A percentile compares a stretch with the other conserved stretches of the same genome.
These are phyloP conservation scores for Ailurus styani DNA, from an alignment of 2,113 vertebrate genomes.

Conservation along the genomic window DNA sequence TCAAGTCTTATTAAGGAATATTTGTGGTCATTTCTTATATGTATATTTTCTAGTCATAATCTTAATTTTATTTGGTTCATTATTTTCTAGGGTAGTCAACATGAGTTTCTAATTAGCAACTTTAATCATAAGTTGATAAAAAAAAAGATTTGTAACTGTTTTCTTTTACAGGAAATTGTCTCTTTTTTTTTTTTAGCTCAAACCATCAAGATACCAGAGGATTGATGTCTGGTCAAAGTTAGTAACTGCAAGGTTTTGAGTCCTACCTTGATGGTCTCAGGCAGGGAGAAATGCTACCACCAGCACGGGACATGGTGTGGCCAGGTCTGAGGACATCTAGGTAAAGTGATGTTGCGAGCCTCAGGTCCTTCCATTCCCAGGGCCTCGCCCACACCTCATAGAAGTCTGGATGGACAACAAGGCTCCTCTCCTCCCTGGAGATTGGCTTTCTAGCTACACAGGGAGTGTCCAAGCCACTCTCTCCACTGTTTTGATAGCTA, in stretches of 20 bases:
- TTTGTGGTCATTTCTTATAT: not conserved
- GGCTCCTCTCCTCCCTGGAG: not conserved
- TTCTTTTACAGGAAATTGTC: not conserved
- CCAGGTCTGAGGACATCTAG: not conserved
- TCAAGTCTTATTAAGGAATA: not conserved
- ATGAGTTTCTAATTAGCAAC: slow-evolving; percentile 2
- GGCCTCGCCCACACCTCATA: not conserved
- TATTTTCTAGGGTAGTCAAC: not conserved
- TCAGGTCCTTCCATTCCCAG: not conserved
- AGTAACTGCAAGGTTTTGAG: not conserved
- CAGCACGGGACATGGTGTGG: not conserved
- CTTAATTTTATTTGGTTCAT: not conserved
- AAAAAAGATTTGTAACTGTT: not conserved
- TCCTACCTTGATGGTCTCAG: accelerated
- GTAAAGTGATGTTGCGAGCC: not conserved
- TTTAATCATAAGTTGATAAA: not conserved
- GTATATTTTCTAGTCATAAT: not conserved
- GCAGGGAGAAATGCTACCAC: not conserved
- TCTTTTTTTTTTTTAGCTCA: not conserved
- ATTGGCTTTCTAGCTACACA: not conserved
- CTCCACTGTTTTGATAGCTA: not conserved
- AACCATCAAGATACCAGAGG: not conserved
- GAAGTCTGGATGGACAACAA: not conserved
- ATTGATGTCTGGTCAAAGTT: not conserved
- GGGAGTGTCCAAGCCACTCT: accelerated